These are phyloP conservation scores for Acridotheres tristis DNA, from an alignment of 2,797 vertebrate species.

Conservation along the genomic window DNA sequence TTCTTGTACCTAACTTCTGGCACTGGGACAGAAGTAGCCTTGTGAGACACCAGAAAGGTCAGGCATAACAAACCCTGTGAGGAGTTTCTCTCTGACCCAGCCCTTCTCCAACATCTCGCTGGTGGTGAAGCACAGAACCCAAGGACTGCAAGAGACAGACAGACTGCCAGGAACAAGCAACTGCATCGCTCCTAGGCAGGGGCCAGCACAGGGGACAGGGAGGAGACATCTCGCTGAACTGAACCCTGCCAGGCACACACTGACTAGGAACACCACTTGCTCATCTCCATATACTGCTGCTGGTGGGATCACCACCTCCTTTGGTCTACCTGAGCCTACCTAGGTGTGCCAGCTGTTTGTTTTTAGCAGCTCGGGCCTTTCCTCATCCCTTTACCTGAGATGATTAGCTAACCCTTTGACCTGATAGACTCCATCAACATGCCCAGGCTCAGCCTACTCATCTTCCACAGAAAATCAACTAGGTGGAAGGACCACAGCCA, in stretches of 20 bases:
- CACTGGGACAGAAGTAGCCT: not conserved
- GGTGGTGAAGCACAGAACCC: not conserved
- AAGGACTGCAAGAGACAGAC: not conserved
- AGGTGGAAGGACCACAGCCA: not conserved
- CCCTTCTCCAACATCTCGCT: not conserved
- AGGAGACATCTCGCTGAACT: not conserved
- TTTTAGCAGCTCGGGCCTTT: constrained; percentile 24
- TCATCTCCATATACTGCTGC: not conserved
- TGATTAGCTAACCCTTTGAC: constrained; percentile 56
- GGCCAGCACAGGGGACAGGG: not conserved
- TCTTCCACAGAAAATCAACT: not conserved
- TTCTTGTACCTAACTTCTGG: not conserved
- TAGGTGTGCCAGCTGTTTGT: not conserved
- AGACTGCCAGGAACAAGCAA: not conserved
- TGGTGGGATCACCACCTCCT: not conserved
- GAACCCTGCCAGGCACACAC: not conserved
- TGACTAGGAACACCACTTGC: not conserved
- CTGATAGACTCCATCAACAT: not conserved
- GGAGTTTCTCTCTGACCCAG: not conserved
- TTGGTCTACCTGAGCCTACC: not conserved
- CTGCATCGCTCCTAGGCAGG: not conserved
- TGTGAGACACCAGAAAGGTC: not conserved
- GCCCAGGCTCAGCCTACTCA: not conserved
- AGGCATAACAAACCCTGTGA: not conserved
- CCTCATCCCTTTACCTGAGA: not conserved